Conservation (phyloP, 2,888 invertebrate genomes). For the Polia nebulosa region DNA sequence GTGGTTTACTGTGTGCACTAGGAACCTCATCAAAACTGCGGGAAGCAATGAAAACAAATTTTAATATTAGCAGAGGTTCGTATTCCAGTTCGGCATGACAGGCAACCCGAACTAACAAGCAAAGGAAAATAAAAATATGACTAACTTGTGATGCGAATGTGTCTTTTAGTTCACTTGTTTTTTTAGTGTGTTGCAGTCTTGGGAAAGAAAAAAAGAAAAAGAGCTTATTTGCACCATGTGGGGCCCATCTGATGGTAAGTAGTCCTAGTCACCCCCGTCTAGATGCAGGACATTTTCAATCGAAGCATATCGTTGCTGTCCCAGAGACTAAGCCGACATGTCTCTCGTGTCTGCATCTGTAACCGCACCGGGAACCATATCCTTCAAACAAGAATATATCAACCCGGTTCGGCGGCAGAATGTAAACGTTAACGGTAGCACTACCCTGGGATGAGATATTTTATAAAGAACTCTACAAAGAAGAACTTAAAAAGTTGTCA, state of each 20-base stretch:
- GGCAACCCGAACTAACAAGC: background rate
- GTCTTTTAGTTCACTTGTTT: background rate
- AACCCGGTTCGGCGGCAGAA: background rate
- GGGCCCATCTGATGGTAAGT: too few species aligned
- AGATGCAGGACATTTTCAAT: background rate
- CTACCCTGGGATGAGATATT: background rate
- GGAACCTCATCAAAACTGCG: conserved; percentile 30
- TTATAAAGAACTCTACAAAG: background rate
- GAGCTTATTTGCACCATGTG: background rate
- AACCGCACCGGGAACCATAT: background rate
- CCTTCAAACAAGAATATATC: too few species aligned
- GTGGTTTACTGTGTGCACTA: conserved; percentile 18
- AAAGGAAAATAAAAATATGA: background rate
- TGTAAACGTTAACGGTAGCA: too few species aligned
- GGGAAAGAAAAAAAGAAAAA: too few species aligned
- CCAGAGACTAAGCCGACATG: background rate
- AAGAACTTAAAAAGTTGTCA: background rate
- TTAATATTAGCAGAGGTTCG: conserved; percentile 19
- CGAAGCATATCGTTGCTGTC: background rate
- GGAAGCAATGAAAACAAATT: conserved; percentile 35
- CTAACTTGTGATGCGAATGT: background rate
- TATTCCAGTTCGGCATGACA: background rate
- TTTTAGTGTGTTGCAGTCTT: background rate
- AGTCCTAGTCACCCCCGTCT: background rate
- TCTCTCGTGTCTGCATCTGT: background rate